phyloP scores from a whole-genome alignment of 2,113 vertebrate genomes.

The human (Homo sapiens) region GRCh38 chr22:26911501-26912000 shows the following conservation, averaged over 20 bases:
- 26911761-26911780: neutral
- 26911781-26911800: too few relatives aligned
- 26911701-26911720: rapidly evolving
- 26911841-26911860: too few relatives aligned
- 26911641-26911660: neutral
- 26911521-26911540: neutral
- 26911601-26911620: neutral
- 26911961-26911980: neutral
- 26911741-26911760: neutral
- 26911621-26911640: rapidly evolving
- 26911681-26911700: neutral
- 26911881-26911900: rapidly evolving
- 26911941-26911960: neutral
- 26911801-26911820: neutral
- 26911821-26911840: neutral
- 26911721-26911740: rapidly evolving
- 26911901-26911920: neutral
- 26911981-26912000: neutral
- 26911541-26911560: neutral
- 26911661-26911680: neutral
- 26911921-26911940: neutral
- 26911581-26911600: neutral
- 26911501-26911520: neutral
- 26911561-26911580: neutral
- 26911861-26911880: rapidly evolving